Base-by-base conservation (phyloP, 2,797 vertebrate species). In the Ispidina lecontei region DNA sequence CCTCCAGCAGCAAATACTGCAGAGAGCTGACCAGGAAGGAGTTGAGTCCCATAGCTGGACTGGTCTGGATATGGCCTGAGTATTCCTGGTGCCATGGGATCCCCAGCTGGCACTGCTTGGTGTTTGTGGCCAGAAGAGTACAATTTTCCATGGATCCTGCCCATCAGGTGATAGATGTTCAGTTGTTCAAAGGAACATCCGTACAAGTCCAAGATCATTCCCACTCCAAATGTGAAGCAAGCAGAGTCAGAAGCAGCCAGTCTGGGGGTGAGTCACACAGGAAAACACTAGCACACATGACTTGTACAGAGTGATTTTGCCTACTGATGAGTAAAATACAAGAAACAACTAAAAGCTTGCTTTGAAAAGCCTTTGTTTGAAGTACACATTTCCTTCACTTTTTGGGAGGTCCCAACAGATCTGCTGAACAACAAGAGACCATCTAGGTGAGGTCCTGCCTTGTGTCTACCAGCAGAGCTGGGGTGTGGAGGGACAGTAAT, bases 221-320 rank as follows among this genome's bases (percentile, higher is more conserved):
- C 79, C 78, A 18, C 46, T 62, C 63, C 54, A 58, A 21, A 73
- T 81, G 67, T 73, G 26, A 58, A 65, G 68, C 65, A 67, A 64
- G 35, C 49, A 49, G 54, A 95, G 29, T 73, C 72, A 82, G 93
- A 94, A 90, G 49, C 91, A 95, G 85, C 23, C 68, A 71, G 70
- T 43, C 71, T 74, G 86, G 1, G 15, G 16, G 47, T 94, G 91
- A 94, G 58, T 92, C 91, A 88, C 29, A 4, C 67, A 90, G 84
- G 76, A 90, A 72, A 85, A 64, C 63, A 70, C 67, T 20, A 63
- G 51, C 51, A 82, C 77, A 80, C 47, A 43, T 78, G 23, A 86
- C 73, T 95, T 72, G 76, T 41, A 69, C 8, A 0, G 37, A 39
- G 80, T 70, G 58, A 71, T 67, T 79, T 87, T 94, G 83, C 80